These are phyloP conservation scores for Hetaerina titia DNA, from an alignment of 2,888 invertebrate genomes.

Conservation along the genomic window DNA sequence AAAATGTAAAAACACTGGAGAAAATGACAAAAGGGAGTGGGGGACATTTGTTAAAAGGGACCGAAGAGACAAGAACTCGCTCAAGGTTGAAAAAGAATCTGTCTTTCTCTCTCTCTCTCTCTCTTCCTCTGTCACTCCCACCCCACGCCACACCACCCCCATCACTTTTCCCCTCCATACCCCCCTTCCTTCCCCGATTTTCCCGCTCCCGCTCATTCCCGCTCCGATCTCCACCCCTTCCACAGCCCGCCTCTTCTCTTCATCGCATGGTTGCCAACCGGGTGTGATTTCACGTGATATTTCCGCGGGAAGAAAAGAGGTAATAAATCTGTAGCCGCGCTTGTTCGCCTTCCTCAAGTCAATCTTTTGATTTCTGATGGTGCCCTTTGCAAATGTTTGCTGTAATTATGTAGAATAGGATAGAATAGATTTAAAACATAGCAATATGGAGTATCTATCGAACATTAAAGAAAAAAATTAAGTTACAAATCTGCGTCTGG, in stretches of 20 bases:
- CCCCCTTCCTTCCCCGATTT: not conserved
- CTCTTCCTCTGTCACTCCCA: not conserved
- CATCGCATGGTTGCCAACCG: not conserved
- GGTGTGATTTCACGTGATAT: not conserved
- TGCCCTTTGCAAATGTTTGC: not conserved
- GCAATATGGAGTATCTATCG: too few species aligned
- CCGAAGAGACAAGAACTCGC: not conserved
- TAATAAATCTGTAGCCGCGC: not conserved
- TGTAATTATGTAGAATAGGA: too few species aligned
- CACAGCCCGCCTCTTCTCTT: not conserved
- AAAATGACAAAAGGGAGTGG: not conserved
- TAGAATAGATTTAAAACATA: too few species aligned
- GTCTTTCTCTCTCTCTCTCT: slow-evolving; percentile 20
- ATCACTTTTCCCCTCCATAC: not conserved
- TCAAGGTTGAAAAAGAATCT: slow-evolving; percentile 20
- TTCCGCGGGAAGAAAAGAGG: not conserved
- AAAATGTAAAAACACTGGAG: slow-evolving; percentile 15
- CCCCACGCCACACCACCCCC: not conserved
- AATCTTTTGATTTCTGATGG: not conserved
- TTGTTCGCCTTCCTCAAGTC: not conserved
- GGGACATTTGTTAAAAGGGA: not conserved
- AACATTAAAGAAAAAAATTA: too few species aligned
- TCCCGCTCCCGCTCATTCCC: not conserved
- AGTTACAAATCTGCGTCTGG: too few species aligned
- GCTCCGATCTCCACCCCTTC: not conserved